These are phyloP conservation scores for Sclerurus mexicanus DNA, from an alignment of 2,113 vertebrate species.

Conservation along the genomic window DNA sequence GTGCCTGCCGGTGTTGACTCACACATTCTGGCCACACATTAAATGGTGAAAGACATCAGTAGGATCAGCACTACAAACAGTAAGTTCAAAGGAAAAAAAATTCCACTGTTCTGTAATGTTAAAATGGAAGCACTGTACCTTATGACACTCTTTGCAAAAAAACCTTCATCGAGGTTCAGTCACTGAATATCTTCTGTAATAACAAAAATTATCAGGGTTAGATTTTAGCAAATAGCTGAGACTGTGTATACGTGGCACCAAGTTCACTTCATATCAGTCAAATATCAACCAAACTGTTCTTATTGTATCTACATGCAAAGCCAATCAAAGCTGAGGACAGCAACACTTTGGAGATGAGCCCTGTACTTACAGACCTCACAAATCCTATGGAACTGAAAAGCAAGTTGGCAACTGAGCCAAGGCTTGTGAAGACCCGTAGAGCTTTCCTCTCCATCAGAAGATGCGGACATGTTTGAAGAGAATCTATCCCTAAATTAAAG, in stretches of 20 bases:
- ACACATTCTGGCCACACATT: neutral
- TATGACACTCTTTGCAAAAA: neutral
- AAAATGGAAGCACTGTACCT: neutral
- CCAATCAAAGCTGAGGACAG: neutral
- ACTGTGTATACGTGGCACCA: neutral
- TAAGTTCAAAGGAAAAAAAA: neutral
- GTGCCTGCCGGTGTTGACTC: neutral
- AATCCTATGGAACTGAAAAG: neutral
- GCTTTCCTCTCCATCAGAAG: neutral
- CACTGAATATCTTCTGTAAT: neutral
- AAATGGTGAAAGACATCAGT: neutral
- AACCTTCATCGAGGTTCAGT: neutral
- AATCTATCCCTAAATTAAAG: neutral
- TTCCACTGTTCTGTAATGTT: neutral
- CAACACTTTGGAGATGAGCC: neutral
- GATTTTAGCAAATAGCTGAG: neutral
- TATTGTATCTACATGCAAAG: neutral
- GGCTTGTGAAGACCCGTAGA: neutral
- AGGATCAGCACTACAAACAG: neutral
- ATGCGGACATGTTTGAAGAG: neutral
- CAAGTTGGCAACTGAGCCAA: fast-evolving
- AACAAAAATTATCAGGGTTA: neutral
- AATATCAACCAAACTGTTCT: neutral
- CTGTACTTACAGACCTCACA: neutral
- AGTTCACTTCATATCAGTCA: neutral